A percentile compares a stretch with the other conserved stretches of the same genome.
phyloP scores from a whole-genome alignment of 2,113 vertebrate species.

The Sinocyclocheilus rhinocerous region DNA sequence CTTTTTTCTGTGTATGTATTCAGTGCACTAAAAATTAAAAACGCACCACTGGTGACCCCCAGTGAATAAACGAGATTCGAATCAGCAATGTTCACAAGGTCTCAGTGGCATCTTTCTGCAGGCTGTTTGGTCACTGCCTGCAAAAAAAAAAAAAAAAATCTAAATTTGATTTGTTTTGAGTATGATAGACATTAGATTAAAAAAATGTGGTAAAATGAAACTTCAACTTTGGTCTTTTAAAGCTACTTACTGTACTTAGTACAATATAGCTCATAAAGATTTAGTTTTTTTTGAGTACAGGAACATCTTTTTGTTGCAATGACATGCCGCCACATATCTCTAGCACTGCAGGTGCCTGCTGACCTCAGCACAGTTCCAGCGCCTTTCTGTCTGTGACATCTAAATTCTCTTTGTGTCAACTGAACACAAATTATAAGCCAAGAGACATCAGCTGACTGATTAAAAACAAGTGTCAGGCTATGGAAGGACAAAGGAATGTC shows the following conservation, averaged over 20 bases:
- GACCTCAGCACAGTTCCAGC: slow-evolving; percentile 73
- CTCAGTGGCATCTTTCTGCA: neutral
- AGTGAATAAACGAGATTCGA: neutral
- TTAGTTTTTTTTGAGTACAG: neutral
- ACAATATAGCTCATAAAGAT: neutral
- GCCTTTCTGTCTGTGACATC: slow-evolving; percentile 74
- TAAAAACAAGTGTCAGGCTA: slow-evolving; percentile 77
- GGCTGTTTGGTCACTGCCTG: neutral
- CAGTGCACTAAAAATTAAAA: too few species aligned
- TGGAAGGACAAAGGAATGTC: slow-evolving; percentile 79
- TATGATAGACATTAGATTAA: neutral
- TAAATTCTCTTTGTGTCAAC: slow-evolving; percentile 74
- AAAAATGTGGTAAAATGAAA: neutral
- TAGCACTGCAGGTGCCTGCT: slow-evolving; percentile 50
- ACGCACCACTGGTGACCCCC: too few species aligned
- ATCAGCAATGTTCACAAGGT: neutral
- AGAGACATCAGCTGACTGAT: slow-evolving; percentile 78
- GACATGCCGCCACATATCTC: slow-evolving; percentile 1
- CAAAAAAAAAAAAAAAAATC: neutral
- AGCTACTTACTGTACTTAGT: neutral
- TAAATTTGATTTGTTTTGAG: neutral
- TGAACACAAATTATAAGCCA: slow-evolving; percentile 78
- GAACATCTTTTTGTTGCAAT: slow-evolving; percentile 2
- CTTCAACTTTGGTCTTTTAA: neutral
- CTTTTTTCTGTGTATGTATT: too few species aligned